These are phyloP conservation scores for Podarcis muralis DNA, from an alignment of 2,113 vertebrate species.

Conservation along the genomic window DNA sequence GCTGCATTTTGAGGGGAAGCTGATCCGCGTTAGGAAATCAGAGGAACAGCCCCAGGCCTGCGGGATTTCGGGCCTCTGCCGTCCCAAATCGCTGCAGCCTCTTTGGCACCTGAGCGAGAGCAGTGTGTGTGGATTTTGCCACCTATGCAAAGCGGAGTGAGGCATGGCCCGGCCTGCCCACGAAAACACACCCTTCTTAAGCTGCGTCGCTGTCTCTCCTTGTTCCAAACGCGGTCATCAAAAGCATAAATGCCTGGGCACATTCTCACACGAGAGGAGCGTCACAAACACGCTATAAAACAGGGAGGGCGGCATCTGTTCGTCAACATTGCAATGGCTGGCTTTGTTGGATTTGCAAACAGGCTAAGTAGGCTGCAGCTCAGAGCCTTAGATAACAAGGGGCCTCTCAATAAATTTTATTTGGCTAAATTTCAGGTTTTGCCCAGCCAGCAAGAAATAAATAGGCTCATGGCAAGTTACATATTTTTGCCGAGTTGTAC, in stretches of 20 bases:
- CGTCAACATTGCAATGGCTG: background rate
- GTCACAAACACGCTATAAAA: constrained; percentile 6
- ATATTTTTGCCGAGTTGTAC: too few species aligned
- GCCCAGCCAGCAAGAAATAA: too few species aligned
- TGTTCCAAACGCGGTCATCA: constrained; percentile 36
- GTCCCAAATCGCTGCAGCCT: background rate
- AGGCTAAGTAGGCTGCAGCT: too few species aligned
- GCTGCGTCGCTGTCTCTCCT: constrained; percentile 14
- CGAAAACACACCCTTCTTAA: constrained; percentile 37
- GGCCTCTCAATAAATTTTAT: too few species aligned
- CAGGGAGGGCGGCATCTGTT: constrained; percentile 37
- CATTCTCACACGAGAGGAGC: constrained; percentile 47
- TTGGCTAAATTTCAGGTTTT: too few species aligned
- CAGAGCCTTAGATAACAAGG: too few species aligned
- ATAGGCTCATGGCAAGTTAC: too few species aligned
- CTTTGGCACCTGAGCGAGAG: background rate
- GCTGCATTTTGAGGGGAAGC: background rate
- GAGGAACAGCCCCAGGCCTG: too few species aligned
- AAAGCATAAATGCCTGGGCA: constrained; percentile 50
- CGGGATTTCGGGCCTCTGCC: too few species aligned
- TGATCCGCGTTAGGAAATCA: background rate
- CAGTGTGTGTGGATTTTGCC: background rate
- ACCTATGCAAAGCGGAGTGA: background rate
- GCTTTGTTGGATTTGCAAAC: background rate
- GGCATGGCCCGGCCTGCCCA: background rate